Evolutionary conservation across 1,140 invertebrate species (phyloP).

Genomic region (Phortica variegata): DNA sequence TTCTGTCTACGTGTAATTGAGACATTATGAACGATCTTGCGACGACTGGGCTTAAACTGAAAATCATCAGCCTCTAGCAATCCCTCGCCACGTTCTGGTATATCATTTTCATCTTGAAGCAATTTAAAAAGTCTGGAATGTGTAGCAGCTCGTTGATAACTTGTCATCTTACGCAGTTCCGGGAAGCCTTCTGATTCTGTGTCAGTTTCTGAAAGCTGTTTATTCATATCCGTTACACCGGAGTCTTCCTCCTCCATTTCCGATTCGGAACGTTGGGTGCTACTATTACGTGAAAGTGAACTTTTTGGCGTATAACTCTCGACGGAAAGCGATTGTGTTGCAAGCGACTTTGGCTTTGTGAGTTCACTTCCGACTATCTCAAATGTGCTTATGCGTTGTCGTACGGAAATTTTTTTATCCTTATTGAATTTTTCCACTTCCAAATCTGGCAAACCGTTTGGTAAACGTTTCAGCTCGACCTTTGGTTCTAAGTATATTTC

Average conservation of each 20-base stretch:
- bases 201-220: conserved; percentile 68
- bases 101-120: conserved; percentile 63
- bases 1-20: conserved; percentile 50
- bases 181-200: conserved; percentile 65
- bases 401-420: conserved; percentile 44
- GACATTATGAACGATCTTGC: conserved; percentile 51
- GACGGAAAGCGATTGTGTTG: conserved; percentile 39
- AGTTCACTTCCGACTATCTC: conserved; percentile 25
- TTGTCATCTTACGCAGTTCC: conserved; percentile 61
- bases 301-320: conserved; percentile 43
- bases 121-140: conserved; percentile 71
- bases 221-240: conserved; percentile 70
- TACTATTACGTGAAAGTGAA: conserved; percentile 47
- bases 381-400: conserved; percentile 49
- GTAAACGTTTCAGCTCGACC: conserved; percentile 19
- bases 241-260: conserved; percentile 71
- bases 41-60: conserved; percentile 40
- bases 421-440: conserved; percentile 38
- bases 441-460: conserved; percentile 39
- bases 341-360: conserved; percentile 18
- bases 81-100: conserved; percentile 51
- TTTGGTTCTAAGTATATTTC: not conserved
- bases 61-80: conserved; percentile 37
- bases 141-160: conserved; percentile 70
- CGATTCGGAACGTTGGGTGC: conserved; percentile 58